These are phyloP conservation scores for Brachyrhaphis roseni DNA, from an alignment of 2,797 vertebrate genomes.

Conservation along the genomic window DNA sequence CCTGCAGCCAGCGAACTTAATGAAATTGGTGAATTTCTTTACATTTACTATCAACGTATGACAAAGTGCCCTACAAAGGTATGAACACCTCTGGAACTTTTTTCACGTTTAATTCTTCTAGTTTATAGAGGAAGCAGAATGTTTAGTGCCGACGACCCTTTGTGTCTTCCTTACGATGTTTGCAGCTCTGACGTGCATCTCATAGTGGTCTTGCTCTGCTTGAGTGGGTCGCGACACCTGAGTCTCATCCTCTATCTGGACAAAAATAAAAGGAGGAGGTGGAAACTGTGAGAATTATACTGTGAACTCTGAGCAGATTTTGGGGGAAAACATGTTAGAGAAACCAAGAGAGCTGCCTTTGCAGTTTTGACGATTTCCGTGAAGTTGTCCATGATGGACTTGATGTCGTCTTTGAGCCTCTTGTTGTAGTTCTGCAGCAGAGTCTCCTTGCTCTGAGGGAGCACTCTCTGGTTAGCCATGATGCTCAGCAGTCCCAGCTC, in stretches of 20 bases:
- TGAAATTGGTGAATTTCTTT: neutral
- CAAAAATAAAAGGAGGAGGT: neutral
- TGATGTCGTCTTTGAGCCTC: constrained; percentile 94
- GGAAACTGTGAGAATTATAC: neutral
- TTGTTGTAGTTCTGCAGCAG: constrained; percentile 98
- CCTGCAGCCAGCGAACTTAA: neutral
- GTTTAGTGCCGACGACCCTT: neutral
- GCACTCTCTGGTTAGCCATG: constrained; percentile 89
- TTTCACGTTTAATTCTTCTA: neutral
- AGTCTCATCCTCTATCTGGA: constrained; percentile 96
- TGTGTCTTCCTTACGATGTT: constrained; percentile 90
- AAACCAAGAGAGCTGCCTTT: constrained; percentile 79
- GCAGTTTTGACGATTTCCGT: constrained; percentile 96
- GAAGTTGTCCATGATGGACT: constrained; percentile 96
- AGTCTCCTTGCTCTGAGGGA: constrained; percentile 95
- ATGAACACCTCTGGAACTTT: neutral
- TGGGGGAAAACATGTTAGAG: neutral
- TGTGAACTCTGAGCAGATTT: neutral
- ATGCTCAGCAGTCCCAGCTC: constrained; percentile 8
- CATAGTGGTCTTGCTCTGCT: constrained; percentile 96
- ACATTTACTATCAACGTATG: neutral
- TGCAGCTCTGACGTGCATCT: constrained; percentile 97
- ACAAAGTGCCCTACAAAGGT: neutral
- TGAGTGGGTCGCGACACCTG: constrained; percentile 95
- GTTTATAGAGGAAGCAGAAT: neutral